phyloP scores from a whole-genome alignment of 2,113 vertebrate species.

The Hymenochirus boettgeri region DNA sequence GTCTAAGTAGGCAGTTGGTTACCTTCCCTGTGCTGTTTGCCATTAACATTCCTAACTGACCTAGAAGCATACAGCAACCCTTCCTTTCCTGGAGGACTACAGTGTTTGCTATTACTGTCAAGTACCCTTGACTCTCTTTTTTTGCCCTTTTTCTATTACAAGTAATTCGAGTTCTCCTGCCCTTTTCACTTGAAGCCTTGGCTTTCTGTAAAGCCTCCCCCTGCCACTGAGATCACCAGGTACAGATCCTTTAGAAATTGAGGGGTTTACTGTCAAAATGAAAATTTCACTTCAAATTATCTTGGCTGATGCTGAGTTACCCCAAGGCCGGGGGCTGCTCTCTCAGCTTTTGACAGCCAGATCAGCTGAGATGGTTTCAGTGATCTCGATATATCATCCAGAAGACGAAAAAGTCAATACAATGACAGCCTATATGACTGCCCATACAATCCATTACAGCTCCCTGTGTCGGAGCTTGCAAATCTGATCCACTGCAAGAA shows the following conservation, averaged over 20 bases:
- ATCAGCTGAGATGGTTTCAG: slow-evolving; percentile 83
- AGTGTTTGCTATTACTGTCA: slow-evolving; percentile 98
- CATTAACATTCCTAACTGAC: slow-evolving; percentile 91
- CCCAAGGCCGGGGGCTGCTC: slow-evolving; percentile 78
- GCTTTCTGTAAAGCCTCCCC: slow-evolving; percentile 77
- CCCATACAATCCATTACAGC: slow-evolving; percentile 95
- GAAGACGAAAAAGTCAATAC: slow-evolving; percentile 84
- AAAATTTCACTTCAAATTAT: slow-evolving; percentile 95
- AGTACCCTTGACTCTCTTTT: slow-evolving; percentile 96
- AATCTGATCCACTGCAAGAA: slow-evolving; percentile 50
- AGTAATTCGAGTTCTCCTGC: slow-evolving; percentile 98
- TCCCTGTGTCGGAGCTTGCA: slow-evolving; percentile 61
- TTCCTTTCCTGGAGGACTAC: slow-evolving; percentile 79
- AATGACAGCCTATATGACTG: slow-evolving; percentile 86
- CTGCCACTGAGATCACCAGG: slow-evolving; percentile 66
- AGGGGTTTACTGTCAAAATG: slow-evolving; percentile 93
- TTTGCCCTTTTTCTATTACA: slow-evolving; percentile 99
- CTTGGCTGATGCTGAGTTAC: slow-evolving; percentile 80
- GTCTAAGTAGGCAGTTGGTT: background rate
- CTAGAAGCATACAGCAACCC: slow-evolving; percentile 58
- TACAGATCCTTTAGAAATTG: slow-evolving; percentile 78
- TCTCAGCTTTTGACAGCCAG: slow-evolving; percentile 88
- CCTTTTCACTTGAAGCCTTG: slow-evolving; percentile 95
- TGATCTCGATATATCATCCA: slow-evolving; percentile 91
- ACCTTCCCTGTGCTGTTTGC: slow-evolving; percentile 60